phyloP scores from a whole-genome alignment of 2,797 vertebrate species.

The Distichodus sexfasciatus region DNA sequence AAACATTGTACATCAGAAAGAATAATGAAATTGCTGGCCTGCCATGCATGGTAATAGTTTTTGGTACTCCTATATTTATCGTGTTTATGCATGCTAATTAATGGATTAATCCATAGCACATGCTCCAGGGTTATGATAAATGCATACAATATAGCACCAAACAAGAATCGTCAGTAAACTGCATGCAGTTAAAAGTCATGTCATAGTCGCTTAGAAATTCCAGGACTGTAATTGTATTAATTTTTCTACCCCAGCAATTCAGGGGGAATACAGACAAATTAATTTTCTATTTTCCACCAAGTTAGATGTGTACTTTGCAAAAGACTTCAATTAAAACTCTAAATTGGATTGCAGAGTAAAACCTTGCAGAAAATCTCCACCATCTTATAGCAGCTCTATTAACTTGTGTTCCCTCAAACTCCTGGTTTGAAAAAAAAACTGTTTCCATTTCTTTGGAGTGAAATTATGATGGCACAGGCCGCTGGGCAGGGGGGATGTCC shows the following conservation, averaged over 20 bases:
- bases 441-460: background rate
- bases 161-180: too few relatives aligned
- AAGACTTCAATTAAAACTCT: conserved; percentile 5
- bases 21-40: too few relatives aligned
- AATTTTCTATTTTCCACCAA: background rate
- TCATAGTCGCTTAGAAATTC: background rate
- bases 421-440: background rate
- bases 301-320: conserved; percentile 3
- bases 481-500: background rate
- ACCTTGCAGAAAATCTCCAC: conserved; percentile 1
- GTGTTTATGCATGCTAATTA: too few relatives aligned
- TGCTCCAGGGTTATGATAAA: too few relatives aligned
- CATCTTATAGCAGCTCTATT: background rate
- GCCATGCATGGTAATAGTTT: too few relatives aligned
- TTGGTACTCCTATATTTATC: too few relatives aligned
- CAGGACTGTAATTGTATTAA: background rate
- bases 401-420: background rate
- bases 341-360: conserved; percentile 6
- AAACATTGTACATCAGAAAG: too few relatives aligned
- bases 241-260: background rate
- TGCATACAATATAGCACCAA: too few relatives aligned
- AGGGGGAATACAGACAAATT: background rate
- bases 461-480: background rate
- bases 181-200: background rate
- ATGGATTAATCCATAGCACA: too few relatives aligned